A percentile compares a stretch with the other conserved stretches of the same genome.
Evolutionary conservation across 2,888 invertebrate species (phyloP).

Genomic region (Ametastegia equiseti): DNA sequence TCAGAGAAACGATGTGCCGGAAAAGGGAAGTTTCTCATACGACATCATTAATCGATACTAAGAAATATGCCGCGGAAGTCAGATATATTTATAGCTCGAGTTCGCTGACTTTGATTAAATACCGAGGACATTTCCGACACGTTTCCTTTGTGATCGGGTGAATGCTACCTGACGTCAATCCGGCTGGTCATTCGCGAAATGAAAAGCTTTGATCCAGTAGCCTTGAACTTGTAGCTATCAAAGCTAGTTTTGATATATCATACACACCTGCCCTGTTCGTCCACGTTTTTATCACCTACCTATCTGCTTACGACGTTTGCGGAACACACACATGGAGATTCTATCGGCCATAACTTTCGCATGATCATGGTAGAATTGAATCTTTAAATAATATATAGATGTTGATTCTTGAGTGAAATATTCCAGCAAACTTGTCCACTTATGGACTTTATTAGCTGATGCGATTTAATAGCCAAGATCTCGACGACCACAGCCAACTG

Average conservation of each 20-base stretch:
- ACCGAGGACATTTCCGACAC: background rate
- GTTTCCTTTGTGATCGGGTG: background rate
- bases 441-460: background rate
- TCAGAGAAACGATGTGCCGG: background rate
- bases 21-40: background rate
- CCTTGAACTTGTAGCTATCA: background rate
- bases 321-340: background rate
- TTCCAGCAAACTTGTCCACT: background rate
- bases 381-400: too few species aligned
- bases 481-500: background rate
- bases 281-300: background rate
- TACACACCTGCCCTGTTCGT: background rate
- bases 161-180: background rate
- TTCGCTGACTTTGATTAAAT: slow-evolving; percentile 55
- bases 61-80: background rate
- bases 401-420: background rate
- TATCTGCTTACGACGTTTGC: background rate
- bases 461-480: background rate
- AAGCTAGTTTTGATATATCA: background rate
- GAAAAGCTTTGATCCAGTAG: background rate
- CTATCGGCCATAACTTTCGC: background rate
- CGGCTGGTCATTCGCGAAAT: background rate
- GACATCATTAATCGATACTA: background rate
- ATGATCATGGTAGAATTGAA: too few species aligned
- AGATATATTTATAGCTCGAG: slow-evolving; percentile 57